Evolutionary conservation across 2,113 vertebrate genomes (phyloP).

Genomic region (Oreotragus oreotragus): DNA sequence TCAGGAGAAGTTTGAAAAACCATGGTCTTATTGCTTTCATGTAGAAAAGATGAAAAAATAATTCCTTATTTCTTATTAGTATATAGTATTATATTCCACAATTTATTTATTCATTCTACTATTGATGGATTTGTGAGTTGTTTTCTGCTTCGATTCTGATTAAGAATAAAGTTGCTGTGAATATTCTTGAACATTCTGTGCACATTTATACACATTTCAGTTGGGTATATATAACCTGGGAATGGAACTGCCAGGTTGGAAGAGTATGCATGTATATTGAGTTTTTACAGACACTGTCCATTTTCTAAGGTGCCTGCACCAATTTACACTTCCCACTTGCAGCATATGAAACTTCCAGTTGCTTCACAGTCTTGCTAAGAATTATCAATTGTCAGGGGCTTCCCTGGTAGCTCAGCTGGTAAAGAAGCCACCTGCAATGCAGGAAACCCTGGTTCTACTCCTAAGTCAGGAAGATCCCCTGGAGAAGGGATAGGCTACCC

Average conservation of each 20-base stretch:
- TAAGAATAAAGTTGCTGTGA: background rate
- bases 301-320: background rate
- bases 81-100: background rate
- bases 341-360: background rate
- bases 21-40: background rate
- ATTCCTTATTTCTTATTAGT: background rate
- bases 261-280: background rate
- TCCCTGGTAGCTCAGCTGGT: background rate
- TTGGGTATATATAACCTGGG: background rate
- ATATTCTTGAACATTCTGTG: background rate
- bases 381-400: background rate
- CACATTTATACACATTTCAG: background rate
- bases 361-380: background rate
- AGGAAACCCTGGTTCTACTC: background rate
- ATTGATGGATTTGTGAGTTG: background rate
- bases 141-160: background rate
- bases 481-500: background rate
- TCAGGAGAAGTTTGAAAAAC: background rate
- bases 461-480: background rate
- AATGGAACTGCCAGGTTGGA: background rate
- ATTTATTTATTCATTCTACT: background rate
- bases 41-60: background rate
- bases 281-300: background rate
- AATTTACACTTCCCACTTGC: background rate
- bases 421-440: background rate